These are phyloP conservation scores for Parelbella ahira DNA, from an alignment of 2,888 invertebrate genomes.

Conservation along the genomic window DNA sequence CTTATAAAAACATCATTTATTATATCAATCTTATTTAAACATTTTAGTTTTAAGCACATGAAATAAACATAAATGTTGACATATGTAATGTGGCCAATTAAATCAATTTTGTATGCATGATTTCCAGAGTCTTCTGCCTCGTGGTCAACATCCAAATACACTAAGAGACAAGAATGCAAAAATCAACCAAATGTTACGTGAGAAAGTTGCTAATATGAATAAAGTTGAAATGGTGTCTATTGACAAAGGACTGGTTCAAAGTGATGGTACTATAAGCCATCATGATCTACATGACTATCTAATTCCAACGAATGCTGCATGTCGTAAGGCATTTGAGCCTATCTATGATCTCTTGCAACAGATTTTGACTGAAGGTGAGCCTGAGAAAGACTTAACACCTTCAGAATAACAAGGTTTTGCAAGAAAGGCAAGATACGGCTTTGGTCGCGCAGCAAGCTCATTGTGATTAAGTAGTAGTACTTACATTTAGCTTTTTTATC, in stretches of 20 bases:
- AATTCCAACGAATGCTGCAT: conserved; percentile 91
- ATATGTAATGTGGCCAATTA: too few species aligned
- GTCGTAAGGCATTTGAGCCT: conserved; percentile 92
- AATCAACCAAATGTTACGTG: conserved; percentile 87
- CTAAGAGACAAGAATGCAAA: conserved; percentile 87
- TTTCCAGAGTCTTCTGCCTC: conserved; percentile 90
- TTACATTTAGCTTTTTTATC: conserved; percentile 73
- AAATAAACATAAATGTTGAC: too few species aligned
- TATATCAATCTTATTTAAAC: too few species aligned
- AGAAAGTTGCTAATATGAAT: conserved; percentile 81
- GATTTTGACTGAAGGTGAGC: conserved; percentile 87
- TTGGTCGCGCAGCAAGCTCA: conserved; percentile 62
- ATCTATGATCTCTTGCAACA: conserved; percentile 89
- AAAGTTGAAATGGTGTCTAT: conserved; percentile 89
- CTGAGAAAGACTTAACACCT: conserved; percentile 86
- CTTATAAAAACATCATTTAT: too few species aligned
- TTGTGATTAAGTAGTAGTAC: conserved; percentile 73
- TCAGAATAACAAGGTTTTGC: conserved; percentile 76
- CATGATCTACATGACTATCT: conserved; percentile 96
- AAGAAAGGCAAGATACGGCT: conserved; percentile 34
- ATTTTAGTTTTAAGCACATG: too few species aligned
- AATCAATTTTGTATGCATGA: too few species aligned
- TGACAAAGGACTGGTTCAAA: conserved; percentile 89
- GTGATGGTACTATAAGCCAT: conserved; percentile 90
- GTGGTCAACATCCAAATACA: conserved; percentile 92